Evolutionary conservation across 2,797 vertebrate species (phyloP).

Genomic region (Anas flavirostris): DNA sequence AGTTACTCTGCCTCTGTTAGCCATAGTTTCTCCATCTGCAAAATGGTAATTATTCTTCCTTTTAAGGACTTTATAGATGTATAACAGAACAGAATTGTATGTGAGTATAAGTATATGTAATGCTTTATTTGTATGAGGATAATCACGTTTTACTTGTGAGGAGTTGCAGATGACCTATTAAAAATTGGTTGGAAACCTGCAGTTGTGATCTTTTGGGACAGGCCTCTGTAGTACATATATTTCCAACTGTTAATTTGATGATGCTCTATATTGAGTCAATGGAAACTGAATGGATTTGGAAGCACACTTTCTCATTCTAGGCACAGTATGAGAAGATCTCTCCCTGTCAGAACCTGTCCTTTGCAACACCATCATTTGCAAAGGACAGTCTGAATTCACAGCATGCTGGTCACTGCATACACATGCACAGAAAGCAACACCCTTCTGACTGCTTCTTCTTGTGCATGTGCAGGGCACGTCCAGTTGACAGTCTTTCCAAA

Average conservation of each 20-base stretch:
- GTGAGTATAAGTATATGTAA: background rate
- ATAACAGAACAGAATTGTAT: background rate
- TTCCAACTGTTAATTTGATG: background rate
- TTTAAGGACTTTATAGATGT: background rate
- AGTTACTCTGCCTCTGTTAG: background rate
- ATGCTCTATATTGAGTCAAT: background rate
- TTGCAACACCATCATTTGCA: background rate
- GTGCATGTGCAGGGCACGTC: background rate
- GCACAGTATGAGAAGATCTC: background rate
- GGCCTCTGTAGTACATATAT: background rate
- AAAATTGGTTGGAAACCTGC: background rate
- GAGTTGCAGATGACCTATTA: background rate
- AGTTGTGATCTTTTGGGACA: background rate
- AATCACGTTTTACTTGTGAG: background rate
- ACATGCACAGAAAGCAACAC: background rate
- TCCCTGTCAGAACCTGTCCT: background rate
- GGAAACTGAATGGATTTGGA: background rate
- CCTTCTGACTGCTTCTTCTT: background rate
- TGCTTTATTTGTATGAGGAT: background rate
- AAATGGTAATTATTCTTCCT: background rate
- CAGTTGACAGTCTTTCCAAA: background rate
- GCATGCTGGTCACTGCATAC: accelerated
- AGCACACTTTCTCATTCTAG: background rate
- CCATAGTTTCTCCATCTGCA: background rate
- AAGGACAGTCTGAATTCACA: background rate